phyloP scores from a whole-genome alignment of 2,888 invertebrate species.

The Syritta pipiens region DNA sequence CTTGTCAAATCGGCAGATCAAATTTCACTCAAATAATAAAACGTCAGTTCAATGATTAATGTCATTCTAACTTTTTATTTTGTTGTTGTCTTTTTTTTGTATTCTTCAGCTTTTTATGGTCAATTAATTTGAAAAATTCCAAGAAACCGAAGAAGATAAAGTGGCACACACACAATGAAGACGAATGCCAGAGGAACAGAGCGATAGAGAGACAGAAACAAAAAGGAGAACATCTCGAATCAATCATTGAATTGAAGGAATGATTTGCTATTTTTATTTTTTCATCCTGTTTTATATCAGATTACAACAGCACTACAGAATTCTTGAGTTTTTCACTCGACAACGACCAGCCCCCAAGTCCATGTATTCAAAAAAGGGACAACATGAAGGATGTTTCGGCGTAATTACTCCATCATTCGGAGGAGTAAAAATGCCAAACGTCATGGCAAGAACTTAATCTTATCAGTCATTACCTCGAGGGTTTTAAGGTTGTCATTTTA shows the following conservation, averaged over 20 bases:
- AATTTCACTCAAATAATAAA: constrained; percentile 24
- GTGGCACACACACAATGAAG: background rate
- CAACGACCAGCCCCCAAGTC: background rate
- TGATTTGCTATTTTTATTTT: constrained; percentile 19
- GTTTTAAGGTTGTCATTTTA: constrained; percentile 3
- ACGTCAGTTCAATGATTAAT: constrained; percentile 32
- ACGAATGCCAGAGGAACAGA: too few species aligned
- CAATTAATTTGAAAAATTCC: constrained; percentile 21
- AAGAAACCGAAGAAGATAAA: background rate
- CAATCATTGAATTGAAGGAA: constrained; percentile 15
- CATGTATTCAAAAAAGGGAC: background rate
- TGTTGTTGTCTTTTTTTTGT: background rate
- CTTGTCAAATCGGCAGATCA: background rate
- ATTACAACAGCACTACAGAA: background rate
- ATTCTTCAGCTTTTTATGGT: constrained; percentile 15
- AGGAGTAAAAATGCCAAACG: constrained; percentile 20
- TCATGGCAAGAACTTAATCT: constrained; percentile 13
- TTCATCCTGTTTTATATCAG: background rate
- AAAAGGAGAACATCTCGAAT: constrained; percentile 1
- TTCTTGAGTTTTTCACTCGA: too few species aligned
- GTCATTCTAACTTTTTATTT: background rate
- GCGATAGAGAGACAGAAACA: too few species aligned
- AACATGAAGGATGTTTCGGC: constrained; percentile 8
- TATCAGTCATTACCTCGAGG: background rate
- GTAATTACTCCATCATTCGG: constrained; percentile 20